Percentiles rank a stretch among this genome's conserved stretches.
These are phyloP conservation scores for Rhingia rostrata DNA, from an alignment of 2,888 invertebrate genomes.

Conservation along the genomic window DNA sequence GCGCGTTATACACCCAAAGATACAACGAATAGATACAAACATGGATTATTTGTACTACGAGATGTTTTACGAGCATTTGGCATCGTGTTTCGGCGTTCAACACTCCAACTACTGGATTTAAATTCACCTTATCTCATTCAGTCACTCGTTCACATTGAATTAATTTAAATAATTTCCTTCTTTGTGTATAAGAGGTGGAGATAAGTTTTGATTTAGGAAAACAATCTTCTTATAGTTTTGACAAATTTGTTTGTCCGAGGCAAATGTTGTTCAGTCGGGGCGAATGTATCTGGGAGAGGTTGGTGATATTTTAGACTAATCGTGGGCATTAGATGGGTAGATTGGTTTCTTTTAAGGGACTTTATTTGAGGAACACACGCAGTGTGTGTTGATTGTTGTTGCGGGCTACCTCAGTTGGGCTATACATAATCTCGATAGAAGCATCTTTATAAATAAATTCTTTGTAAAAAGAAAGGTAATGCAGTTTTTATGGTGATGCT, in stretches of 20 bases:
- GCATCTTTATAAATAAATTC: conserved; percentile 40
- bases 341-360: conserved; percentile 13
- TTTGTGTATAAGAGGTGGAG: background rate
- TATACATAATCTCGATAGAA: conserved; percentile 50
- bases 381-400: conserved; percentile 55
- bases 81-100: conserved; percentile 49
- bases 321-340: conserved; percentile 31
- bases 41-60: conserved; percentile 64
- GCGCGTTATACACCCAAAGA: conserved; percentile 23
- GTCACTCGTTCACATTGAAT: conserved; percentile 29
- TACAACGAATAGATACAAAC: conserved; percentile 35
- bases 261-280: conserved; percentile 48
- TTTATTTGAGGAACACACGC: conserved; percentile 49
- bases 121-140: conserved; percentile 9
- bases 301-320: conserved; percentile 55
- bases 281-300: conserved; percentile 26
- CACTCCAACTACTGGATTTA: conserved; percentile 63
- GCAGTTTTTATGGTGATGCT: conserved; percentile 12
- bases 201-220: conserved; percentile 68
- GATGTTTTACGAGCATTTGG: conserved; percentile 69
- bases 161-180: conserved; percentile 58
- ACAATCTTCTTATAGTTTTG: conserved; percentile 69
- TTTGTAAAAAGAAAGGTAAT: background rate
- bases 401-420: conserved; percentile 30
- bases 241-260: conserved; percentile 57